These are phyloP conservation scores for Gallinago stenura DNA, from an alignment of 2,797 vertebrate species.

Conservation along the genomic window DNA sequence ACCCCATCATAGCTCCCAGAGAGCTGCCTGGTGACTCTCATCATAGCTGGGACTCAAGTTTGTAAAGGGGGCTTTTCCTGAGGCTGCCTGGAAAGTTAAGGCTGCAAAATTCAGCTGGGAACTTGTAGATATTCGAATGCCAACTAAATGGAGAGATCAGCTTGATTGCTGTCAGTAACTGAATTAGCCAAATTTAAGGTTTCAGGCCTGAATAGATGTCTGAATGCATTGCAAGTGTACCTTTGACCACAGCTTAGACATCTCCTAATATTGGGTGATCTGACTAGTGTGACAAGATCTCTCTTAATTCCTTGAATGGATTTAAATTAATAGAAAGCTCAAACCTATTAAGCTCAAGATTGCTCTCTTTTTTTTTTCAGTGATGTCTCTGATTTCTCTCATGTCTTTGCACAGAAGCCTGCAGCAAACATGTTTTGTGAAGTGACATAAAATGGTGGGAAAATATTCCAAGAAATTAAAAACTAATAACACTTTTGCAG, in stretches of 20 bases:
- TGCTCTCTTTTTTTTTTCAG: neutral
- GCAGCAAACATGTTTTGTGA: neutral
- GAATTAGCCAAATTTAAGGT: neutral
- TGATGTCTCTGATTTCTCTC: neutral
- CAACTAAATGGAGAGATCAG: too few relatives aligned
- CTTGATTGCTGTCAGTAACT: neutral
- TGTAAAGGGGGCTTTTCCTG: neutral
- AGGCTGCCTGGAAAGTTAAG: neutral
- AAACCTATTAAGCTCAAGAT: neutral
- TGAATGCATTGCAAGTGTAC: neutral
- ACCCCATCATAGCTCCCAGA: neutral
- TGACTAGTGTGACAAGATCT: neutral
- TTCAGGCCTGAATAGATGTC: neutral
- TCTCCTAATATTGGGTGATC: neutral
- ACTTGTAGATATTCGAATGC: too few relatives aligned
- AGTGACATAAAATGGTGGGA: neutral
- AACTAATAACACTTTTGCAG: neutral
- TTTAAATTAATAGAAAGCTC: slow-evolving; percentile 9
- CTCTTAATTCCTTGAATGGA: neutral
- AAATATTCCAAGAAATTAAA: neutral
- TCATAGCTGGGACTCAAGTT: neutral
- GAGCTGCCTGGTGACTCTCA: neutral
- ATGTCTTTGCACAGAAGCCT: neutral
- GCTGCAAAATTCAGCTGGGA: neutral
- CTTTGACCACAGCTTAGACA: neutral